Evolutionary conservation across 2,113 vertebrate genomes (phyloP).

Genomic region (Epinephelus fuscoguttatus): DNA sequence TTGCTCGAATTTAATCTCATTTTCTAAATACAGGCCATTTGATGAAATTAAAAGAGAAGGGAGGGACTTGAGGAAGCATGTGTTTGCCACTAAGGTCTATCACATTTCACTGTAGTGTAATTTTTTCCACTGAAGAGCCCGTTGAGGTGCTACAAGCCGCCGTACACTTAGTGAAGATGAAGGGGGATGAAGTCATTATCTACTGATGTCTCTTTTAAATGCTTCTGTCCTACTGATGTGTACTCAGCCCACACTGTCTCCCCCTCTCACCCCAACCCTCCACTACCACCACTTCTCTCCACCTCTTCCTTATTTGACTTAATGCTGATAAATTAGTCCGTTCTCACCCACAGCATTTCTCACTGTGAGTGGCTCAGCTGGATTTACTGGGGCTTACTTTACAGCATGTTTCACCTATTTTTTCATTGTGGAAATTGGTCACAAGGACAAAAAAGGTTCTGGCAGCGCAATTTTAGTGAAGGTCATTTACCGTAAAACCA

Average conservation of each 20-base stretch:
- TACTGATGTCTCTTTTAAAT: conserved; percentile 67
- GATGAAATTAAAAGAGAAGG: conserved; percentile 8
- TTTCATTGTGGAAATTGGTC: conserved; percentile 35
- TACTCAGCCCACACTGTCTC: conserved; percentile 37
- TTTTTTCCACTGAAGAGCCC: neutral
- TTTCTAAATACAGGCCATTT: conserved; percentile 37
- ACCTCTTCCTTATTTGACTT: conserved; percentile 70
- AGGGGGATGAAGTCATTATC: conserved; percentile 55
- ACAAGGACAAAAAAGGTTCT: conserved; percentile 48
- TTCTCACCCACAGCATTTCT: conserved; percentile 58
- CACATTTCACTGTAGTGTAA: neutral
- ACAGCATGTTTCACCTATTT: conserved; percentile 32
- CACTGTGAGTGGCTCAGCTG: conserved; percentile 50
- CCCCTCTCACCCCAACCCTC: conserved; percentile 11
- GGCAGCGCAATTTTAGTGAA: conserved; percentile 7
- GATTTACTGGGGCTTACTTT: conserved; percentile 50
- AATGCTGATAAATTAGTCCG: conserved; percentile 79
- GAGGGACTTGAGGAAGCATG: conserved; percentile 11
- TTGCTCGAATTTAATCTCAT: conserved; percentile 36
- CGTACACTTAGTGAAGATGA: conserved; percentile 10
- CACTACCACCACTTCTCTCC: conserved; percentile 42
- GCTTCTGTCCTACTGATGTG: conserved; percentile 45
- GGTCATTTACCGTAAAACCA: conserved; percentile 5
- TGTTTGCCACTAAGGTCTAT: neutral
- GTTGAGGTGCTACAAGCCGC: neutral